Conservation (phyloP, 1,140 invertebrate genomes). For the Daktulosphaira vitifoliae region DNA sequence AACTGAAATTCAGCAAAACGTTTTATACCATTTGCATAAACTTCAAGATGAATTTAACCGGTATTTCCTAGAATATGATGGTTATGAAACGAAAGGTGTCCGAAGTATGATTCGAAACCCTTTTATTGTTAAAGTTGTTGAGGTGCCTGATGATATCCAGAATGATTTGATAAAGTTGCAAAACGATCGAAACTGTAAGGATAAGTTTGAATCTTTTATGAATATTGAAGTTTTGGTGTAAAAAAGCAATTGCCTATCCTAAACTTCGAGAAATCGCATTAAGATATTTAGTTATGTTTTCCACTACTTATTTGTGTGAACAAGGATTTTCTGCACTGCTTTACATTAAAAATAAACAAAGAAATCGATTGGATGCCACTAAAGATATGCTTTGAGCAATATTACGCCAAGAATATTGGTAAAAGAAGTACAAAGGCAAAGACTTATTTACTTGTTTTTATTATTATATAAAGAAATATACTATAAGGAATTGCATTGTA, state of each 20-base stretch:
- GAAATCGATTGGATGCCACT: background rate
- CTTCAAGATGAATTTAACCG: conserved; percentile 1
- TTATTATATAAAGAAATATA: too few relatives aligned
- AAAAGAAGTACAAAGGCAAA: too few relatives aligned
- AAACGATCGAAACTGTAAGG: conserved; percentile 9
- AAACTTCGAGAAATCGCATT: conserved; percentile 3
- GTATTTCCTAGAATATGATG: conserved; percentile 4
- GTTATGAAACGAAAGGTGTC: background rate
- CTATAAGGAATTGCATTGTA: too few relatives aligned
- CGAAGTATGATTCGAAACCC: background rate
- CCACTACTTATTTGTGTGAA: too few relatives aligned
- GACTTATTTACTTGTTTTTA: too few relatives aligned
- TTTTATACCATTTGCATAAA: background rate
- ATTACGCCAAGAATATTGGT: background rate
- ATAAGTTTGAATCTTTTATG: conserved; percentile 17
- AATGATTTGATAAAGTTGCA: conserved; percentile 12
- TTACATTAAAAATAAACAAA: conserved; percentile 2
- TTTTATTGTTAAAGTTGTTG: background rate
- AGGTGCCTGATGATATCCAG: conserved; percentile 1
- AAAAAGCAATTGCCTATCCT: conserved; percentile 8
- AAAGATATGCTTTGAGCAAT: background rate
- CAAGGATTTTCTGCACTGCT: background rate
- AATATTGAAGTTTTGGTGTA: conserved; percentile 25
- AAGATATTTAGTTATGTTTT: background rate
- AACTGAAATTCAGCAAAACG: background rate